Evolutionary conservation across 2,888 invertebrate genomes (phyloP), one percentile per base, ranked within the genome.

Genomic region (Ophion obscuratus): DNA sequence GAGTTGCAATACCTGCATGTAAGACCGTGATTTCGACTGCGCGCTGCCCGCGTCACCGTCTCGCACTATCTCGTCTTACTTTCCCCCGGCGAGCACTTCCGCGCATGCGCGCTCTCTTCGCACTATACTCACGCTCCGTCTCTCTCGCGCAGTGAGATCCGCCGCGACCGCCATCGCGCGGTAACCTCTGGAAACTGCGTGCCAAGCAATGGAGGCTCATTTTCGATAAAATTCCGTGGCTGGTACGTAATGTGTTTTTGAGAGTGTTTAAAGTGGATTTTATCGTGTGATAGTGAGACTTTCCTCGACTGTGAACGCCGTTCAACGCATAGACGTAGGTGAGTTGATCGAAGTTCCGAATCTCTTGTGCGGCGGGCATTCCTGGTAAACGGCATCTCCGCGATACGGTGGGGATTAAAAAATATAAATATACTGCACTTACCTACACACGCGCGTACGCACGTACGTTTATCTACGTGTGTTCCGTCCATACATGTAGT

Each of bases 161-260:
- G n/a, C 7, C 59, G 59, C 6, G 36, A 68, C 88, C 88, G 88
- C 88, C 87, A 85, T 87, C 62, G 57, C 66, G 84, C 89, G 89
- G 89, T 91, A 91, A 90, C 89, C 90, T 89, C 88, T 88, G 88
- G 83, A 90, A 91, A 92, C 92, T 92, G 91, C 91, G 92, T 92
- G 92, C 92, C 92, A 91, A 92, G 92, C 89, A 90, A 92, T 92
- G 92, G 92, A 92, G 93, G 90, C 91, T 92, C 91, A 91, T 92
- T 92, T 92, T 92, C 92, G 91, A 90, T 92, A 91, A 91, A 91
- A 91, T 90, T 91, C 90, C 91, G 89, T 92, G 91, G 89, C 91
- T 88, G 86, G 81, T 91, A 92, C 90, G 91, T 91, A 91, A 92
- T 92, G 91, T 92, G 91, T 91, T 92, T 91, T 91, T 91, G 90